These are phyloP conservation scores for Crax fasciolata DNA, from an alignment of 2,797 vertebrate genomes.

Conservation along the genomic window DNA sequence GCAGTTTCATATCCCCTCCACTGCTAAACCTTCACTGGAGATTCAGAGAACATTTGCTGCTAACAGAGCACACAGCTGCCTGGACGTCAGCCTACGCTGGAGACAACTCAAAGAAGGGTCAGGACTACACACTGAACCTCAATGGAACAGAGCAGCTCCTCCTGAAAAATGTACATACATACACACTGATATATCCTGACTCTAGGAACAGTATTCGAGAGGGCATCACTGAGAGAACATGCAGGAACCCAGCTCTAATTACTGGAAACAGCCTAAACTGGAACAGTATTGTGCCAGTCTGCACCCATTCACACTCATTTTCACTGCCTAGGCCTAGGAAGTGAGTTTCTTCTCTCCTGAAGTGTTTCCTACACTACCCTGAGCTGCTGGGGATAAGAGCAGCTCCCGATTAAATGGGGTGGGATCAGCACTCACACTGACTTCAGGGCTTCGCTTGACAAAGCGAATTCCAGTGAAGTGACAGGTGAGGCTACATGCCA, in stretches of 20 bases:
- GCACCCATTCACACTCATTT: not conserved
- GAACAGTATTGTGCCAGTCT: not conserved
- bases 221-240: not conserved
- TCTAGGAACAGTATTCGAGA: not conserved
- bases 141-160: not conserved
- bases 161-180: fast-evolving
- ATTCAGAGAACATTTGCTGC: not conserved
- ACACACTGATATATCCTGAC: not conserved
- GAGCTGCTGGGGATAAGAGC: not conserved
- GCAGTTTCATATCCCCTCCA: not conserved
- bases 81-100: not conserved
- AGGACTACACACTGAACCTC: not conserved
- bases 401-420: not conserved
- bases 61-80: not conserved
- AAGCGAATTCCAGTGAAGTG: not conserved
- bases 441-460: not conserved
- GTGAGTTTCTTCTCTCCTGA: not conserved
- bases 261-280: not conserved
- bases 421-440: not conserved
- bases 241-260: not conserved
- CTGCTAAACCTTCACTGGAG: not conserved
- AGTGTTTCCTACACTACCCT: not conserved
- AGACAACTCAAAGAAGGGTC: not conserved
- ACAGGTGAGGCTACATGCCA: not conserved
- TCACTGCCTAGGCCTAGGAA: not conserved